Percentiles rank a stretch among this genome's conserved stretches.
These are phyloP conservation scores for Oedothorax gibbosus DNA, from an alignment of 1,140 invertebrate species.

Conservation along the genomic window DNA sequence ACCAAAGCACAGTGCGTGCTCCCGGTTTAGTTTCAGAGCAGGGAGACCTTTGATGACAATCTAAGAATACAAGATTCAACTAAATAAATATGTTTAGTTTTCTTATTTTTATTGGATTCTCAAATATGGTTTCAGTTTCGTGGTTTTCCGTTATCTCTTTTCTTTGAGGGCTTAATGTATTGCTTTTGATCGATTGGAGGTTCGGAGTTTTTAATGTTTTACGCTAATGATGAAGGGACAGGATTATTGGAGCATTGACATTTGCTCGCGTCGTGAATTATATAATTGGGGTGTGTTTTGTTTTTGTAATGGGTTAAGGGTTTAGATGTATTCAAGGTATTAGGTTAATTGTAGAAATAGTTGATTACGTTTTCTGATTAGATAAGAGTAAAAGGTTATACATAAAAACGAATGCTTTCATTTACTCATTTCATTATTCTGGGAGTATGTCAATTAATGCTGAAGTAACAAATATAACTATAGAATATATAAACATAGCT, in stretches of 20 bases:
- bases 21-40: background rate
- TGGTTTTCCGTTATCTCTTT: background rate
- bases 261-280: background rate
- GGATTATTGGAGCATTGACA: constrained; percentile 3
- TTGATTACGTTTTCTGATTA: too few species aligned
- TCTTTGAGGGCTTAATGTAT: background rate
- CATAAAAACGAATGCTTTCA: too few species aligned
- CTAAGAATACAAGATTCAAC: constrained; percentile 8
- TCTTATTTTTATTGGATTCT: background rate
- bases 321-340: too few species aligned
- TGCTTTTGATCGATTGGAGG: background rate
- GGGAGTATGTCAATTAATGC: too few species aligned
- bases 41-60: constrained; percentile 11
- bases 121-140: constrained; percentile 4
- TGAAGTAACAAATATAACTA: too few species aligned
- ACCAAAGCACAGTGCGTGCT: background rate
- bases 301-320: background rate
- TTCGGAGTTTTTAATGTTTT: background rate
- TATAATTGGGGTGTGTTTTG: background rate
- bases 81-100: constrained; percentile 17
- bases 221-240: background rate
- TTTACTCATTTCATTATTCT: too few species aligned
- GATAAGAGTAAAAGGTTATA: too few species aligned
- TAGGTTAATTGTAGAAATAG: too few species aligned
- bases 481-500: too few species aligned